phyloP scores from a whole-genome alignment of 1,140 invertebrate species.

The Achatina immaculata region DNA sequence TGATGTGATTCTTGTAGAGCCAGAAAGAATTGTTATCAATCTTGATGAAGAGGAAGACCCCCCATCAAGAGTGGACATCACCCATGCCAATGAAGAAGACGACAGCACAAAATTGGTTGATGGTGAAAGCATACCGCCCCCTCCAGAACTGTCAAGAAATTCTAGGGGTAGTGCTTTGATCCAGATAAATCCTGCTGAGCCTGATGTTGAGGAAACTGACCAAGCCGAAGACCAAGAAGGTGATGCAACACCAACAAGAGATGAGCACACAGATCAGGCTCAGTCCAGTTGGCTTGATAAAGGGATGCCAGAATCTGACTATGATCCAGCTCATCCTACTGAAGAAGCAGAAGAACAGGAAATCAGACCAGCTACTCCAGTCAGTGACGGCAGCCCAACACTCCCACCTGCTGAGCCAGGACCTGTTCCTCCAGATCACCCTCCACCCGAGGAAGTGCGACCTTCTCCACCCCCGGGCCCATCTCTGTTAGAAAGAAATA shows the following conservation, averaged over 20 bases:
- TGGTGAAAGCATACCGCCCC: conserved; percentile 32
- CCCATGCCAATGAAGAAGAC: conserved; percentile 32
- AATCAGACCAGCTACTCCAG: neutral
- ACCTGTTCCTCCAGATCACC: conserved; percentile 35
- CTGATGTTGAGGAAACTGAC: neutral
- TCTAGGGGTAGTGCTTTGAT: conserved; percentile 30
- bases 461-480: conserved; percentile 27
- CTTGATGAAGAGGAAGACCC: conserved; percentile 40
- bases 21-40: conserved; percentile 37
- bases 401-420: neutral
- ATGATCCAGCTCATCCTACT: conserved; percentile 39
- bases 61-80: conserved; percentile 37
- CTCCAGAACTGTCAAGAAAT: conserved; percentile 21
- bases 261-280: conserved; percentile 27
- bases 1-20: conserved; percentile 37
- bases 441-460: conserved; percentile 23
- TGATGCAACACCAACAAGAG: conserved; percentile 38
- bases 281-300: neutral
- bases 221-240: conserved; percentile 16
- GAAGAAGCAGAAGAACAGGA: conserved; percentile 32
- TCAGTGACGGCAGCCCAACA: neutral
- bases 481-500: neutral
- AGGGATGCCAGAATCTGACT: conserved; percentile 21
- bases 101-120: conserved; percentile 35
- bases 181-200: conserved; percentile 28